A percentile compares a stretch with the other conserved stretches of the same genome.
These are phyloP conservation scores for Oreortyx pictus DNA, from an alignment of 2,797 vertebrate species.

Conservation along the genomic window DNA sequence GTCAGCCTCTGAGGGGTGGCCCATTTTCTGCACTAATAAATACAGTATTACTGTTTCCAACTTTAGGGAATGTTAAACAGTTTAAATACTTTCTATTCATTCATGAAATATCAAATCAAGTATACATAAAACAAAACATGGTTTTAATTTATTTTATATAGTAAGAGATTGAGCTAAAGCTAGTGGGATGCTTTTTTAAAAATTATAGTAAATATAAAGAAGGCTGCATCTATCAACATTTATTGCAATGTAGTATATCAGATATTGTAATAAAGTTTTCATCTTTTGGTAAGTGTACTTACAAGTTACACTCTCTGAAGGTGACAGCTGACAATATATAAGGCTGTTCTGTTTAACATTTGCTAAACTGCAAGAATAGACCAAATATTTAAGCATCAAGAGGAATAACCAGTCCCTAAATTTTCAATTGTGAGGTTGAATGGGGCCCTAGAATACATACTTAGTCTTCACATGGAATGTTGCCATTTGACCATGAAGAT, in stretches of 20 bases:
- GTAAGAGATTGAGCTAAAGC: not conserved
- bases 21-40: constrained; percentile 33
- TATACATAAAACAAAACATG: not conserved
- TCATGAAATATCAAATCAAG: constrained; percentile 22
- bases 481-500: not conserved
- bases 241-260: not conserved
- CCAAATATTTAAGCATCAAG: not conserved
- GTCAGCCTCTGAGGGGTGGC: not conserved
- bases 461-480: not conserved
- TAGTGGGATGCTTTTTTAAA: not conserved
- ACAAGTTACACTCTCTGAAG: not conserved
- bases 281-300: not conserved
- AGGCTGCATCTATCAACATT: not conserved
- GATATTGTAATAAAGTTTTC: not conserved
- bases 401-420: not conserved
- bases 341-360: not conserved
- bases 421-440: not conserved
- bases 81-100: constrained; percentile 37
- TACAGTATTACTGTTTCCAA: not conserved
- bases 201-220: not conserved
- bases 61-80: not conserved
- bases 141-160: not conserved
- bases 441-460: not conserved
- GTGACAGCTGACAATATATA: not conserved
- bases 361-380: not conserved